Evolutionary conservation across 1,140 invertebrate species (phyloP), one percentile per base, ranked within the genome.

Genomic region (Drosophila eugracilis): DNA sequence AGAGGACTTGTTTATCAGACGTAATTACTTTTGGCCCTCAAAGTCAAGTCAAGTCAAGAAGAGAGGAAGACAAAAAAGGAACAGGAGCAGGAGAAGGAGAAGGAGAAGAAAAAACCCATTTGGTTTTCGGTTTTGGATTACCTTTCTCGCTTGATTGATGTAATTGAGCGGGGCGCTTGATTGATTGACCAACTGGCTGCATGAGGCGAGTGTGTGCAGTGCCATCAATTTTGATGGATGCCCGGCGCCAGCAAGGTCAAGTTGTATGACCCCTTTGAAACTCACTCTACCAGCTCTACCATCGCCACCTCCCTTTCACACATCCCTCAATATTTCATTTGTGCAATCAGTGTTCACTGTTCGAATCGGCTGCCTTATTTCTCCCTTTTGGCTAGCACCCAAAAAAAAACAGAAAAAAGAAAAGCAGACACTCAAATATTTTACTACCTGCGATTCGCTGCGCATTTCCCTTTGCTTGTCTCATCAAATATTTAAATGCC

Each of bases 401-500:
- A 48, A 36, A 44, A 52, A 47, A 39, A 28, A 17, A n/a, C n/a
- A 36, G 12, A n/a, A 52, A 34, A 44, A 52, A 48, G 28, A 26
- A 15, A 49, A 55, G 22, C 32, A 49, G 52, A 78, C 58, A 78
- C 48, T 65, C 52, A 66, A 67, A 59, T 63, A 72, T 78, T 78
- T 78, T 78, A 73, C 48, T 78, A 77, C 75, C 75, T 77, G 66
- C 44, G 50, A 55, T 57, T 48, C 41, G 50, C 26, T 71, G 39
- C 26, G 63, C 24, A 71, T 48, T 58, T 71, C 36, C 63, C 47
- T 60, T 45, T 53, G 50, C 69, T 66, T 44, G 50, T 63, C 77
- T 85, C 80, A 85, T 85, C 77, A 85, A 85, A 86, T 85, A 85
- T 85, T 85, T 75, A 85, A 81, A 86, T 85, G 80, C 73, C 80